phyloP scores from a whole-genome alignment of 2,888 invertebrate species.

The Notodonta ziczac region DNA sequence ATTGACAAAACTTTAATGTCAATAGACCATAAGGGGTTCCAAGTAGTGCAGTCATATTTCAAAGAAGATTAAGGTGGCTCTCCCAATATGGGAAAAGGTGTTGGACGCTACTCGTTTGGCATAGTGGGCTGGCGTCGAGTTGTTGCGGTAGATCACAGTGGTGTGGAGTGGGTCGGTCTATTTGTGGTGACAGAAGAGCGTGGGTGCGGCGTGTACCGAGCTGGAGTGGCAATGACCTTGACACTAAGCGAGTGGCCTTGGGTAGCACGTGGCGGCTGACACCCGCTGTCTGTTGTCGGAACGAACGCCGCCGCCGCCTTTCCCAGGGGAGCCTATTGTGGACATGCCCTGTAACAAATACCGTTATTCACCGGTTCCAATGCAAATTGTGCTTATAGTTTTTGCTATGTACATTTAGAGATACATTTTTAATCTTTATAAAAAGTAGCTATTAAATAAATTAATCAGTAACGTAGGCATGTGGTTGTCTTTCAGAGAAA shows the following conservation, averaged over 20 bases:
- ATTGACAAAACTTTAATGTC: too few species aligned
- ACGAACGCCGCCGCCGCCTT: slow-evolving; percentile 83
- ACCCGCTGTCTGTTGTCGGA: slow-evolving; percentile 84
- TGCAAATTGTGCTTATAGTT: slow-evolving; percentile 4
- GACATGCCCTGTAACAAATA: slow-evolving; percentile 66
- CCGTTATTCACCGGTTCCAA: slow-evolving; percentile 38
- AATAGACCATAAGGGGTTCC: slow-evolving; percentile 8
- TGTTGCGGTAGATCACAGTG: slow-evolving; percentile 68
- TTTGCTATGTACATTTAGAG: too few species aligned
- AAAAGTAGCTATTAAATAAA: too few species aligned
- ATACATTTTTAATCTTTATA: too few species aligned
- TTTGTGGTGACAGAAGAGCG: slow-evolving; percentile 84
- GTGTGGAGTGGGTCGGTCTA: slow-evolving; percentile 79
- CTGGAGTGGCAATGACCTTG: slow-evolving; percentile 85
- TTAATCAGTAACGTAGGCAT: too few species aligned
- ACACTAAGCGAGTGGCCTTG: slow-evolving; percentile 85
- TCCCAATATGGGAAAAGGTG: slow-evolving; percentile 37
- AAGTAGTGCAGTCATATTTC: slow-evolving; percentile 17
- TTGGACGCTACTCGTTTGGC: slow-evolving; percentile 30
- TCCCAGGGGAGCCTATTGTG: slow-evolving; percentile 82
- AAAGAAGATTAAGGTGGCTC: slow-evolving; percentile 25
- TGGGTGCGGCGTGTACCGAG: slow-evolving; percentile 83
- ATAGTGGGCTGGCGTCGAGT: slow-evolving; percentile 55
- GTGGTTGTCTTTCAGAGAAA: too few species aligned
- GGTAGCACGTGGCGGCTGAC: slow-evolving; percentile 85